Evolutionary conservation across 2,888 invertebrate genomes (phyloP).

Genomic region (Sialis fuliginosa): DNA sequence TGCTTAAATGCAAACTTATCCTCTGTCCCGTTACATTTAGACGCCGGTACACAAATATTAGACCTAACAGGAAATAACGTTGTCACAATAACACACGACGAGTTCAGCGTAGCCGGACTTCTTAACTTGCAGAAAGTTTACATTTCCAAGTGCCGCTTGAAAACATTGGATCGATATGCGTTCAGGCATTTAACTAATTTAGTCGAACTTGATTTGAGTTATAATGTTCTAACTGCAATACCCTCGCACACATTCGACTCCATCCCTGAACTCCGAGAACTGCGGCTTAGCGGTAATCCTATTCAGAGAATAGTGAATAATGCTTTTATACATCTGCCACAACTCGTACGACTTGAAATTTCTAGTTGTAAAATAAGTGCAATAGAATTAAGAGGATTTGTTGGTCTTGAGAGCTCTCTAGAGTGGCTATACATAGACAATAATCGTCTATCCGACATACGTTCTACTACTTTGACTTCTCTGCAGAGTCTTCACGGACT

Average conservation of each 20-base stretch:
- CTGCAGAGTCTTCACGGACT: constrained; percentile 53
- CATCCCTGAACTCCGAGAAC: constrained; percentile 54
- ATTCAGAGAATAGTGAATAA: constrained; percentile 50
- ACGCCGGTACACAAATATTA: constrained; percentile 61
- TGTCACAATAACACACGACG: constrained; percentile 45
- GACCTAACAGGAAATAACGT: constrained; percentile 62
- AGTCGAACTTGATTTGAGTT: constrained; percentile 64
- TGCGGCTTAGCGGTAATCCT: constrained; percentile 58
- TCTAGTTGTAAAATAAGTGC: constrained; percentile 50
- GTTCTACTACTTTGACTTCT: constrained; percentile 45
- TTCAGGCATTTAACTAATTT: constrained; percentile 64
- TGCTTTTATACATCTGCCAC: constrained; percentile 45
- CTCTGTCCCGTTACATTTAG: constrained; percentile 53
- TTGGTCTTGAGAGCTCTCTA: constrained; percentile 50
- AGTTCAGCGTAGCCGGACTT: constrained; percentile 55
- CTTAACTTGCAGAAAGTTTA: constrained; percentile 67
- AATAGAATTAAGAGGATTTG: constrained; percentile 53
- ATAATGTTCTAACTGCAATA: constrained; percentile 46
- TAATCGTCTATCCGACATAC: constrained; percentile 49
- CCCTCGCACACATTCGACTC: constrained; percentile 58
- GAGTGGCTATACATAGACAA: constrained; percentile 64
- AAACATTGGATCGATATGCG: constrained; percentile 49
- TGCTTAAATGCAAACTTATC: constrained; percentile 61
- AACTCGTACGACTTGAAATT: constrained; percentile 54
- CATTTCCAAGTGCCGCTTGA: constrained; percentile 50